Conservation (phyloP, 2,797 vertebrate species). For the Meriones psammophilus region DNA sequence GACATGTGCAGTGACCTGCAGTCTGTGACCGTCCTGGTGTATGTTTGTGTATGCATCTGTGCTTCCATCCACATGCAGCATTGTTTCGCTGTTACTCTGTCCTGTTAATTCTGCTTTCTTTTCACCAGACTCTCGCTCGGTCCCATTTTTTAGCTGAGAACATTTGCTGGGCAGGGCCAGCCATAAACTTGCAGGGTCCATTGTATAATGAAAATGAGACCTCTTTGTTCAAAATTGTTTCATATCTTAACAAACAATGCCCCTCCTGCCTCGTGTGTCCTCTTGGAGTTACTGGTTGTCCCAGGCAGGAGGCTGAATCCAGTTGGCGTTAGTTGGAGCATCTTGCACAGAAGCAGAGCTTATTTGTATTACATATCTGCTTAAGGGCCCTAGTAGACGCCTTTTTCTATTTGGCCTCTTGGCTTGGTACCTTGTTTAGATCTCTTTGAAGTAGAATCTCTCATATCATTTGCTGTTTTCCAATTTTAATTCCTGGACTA, state of each 20-base stretch:
- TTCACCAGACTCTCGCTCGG: background rate
- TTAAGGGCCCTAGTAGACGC: slow-evolving; percentile 17
- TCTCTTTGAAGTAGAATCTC: slow-evolving; percentile 58
- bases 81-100: background rate
- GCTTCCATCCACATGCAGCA: background rate
- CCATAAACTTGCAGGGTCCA: background rate
- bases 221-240: slow-evolving; percentile 8
- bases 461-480: slow-evolving; percentile 66
- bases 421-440: slow-evolving; percentile 55
- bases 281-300: slow-evolving; percentile 9
- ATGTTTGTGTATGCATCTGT: background rate
- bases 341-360: slow-evolving; percentile 14
- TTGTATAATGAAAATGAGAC: slow-evolving; percentile 53
- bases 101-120: background rate
- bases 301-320: background rate
- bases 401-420: slow-evolving; percentile 43
- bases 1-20: background rate
- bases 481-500: slow-evolving; percentile 68
- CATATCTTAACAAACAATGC: background rate
- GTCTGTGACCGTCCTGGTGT: background rate
- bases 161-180: background rate
- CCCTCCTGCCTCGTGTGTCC: background rate
- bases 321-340: background rate
- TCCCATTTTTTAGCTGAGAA: slow-evolving; percentile 17
- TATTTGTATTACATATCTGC: slow-evolving; percentile 49